Evolutionary conservation across 2,113 vertebrate species (phyloP).

Genomic region (Thymallus thymallus): DNA sequence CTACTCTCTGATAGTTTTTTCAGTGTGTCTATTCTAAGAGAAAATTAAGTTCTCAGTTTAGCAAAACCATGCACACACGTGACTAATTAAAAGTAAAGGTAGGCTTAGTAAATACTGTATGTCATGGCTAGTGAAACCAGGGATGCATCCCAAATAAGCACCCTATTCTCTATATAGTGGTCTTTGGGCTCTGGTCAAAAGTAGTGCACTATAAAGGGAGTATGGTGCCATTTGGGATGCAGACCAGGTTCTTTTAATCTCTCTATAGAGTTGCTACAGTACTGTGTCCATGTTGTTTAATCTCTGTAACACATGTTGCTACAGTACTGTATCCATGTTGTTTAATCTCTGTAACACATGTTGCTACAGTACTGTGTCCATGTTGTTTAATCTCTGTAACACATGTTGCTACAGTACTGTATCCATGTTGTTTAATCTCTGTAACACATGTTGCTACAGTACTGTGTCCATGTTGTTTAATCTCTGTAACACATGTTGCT

Average conservation of each 20-base stretch:
- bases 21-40: neutral
- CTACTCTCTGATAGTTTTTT: neutral
- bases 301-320: too few species aligned
- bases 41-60: neutral
- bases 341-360: neutral
- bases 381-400: too few species aligned
- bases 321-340: neutral
- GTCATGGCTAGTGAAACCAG: neutral
- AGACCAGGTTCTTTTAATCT: too few species aligned
- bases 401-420: conserved; percentile 27
- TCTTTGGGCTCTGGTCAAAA: too few species aligned
- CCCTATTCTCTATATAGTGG: too few species aligned
- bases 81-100: neutral
- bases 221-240: too few species aligned
- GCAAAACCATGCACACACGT: neutral
- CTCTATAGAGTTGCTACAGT: conserved; percentile 18
- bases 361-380: conserved; percentile 26
- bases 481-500: conserved; percentile 25
- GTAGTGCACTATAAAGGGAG: neutral
- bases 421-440: neutral
- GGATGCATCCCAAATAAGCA: too few species aligned
- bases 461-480: neutral
- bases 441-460: conserved; percentile 26
- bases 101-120: neutral
- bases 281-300: conserved; percentile 22